These are phyloP conservation scores for Thereva nobilitata DNA, from an alignment of 2,888 invertebrate species.

Conservation along the genomic window DNA sequence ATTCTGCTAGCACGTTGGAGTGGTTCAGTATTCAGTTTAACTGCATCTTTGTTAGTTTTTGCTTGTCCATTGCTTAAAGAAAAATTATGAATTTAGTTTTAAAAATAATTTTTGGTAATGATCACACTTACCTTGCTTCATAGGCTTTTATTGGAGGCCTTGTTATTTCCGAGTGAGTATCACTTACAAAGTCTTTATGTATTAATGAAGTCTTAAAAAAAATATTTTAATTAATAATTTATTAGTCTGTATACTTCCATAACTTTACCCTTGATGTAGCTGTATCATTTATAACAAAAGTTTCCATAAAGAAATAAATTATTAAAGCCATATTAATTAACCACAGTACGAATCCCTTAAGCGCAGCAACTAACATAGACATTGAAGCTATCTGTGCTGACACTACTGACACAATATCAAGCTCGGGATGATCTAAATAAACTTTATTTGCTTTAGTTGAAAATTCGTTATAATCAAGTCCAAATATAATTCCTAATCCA, in stretches of 20 bases:
- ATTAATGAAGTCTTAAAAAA: slow-evolving; percentile 28
- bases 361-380: slow-evolving; percentile 55
- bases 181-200: slow-evolving; percentile 37
- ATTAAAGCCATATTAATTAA: slow-evolving; percentile 53
- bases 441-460: slow-evolving; percentile 44
- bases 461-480: slow-evolving; percentile 53
- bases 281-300: slow-evolving; percentile 40
- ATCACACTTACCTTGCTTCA: slow-evolving; percentile 44
- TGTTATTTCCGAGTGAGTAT: slow-evolving; percentile 44
- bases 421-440: slow-evolving; percentile 46
- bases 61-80: no score
- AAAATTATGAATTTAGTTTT: neutral
- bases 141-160: slow-evolving; percentile 52
- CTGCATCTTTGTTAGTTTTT: neutral
- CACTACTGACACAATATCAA: slow-evolving; percentile 48
- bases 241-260: neutral
- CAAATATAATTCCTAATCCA: slow-evolving; percentile 54
- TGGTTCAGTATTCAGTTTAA: slow-evolving; percentile 35
- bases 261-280: slow-evolving; percentile 35
- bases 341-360: slow-evolving; percentile 59
- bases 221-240: neutral
- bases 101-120: neutral
- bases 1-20: slow-evolving; percentile 37
- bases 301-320: slow-evolving; percentile 47
- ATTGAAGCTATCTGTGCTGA: slow-evolving; percentile 52